Percentiles rank a stretch among this genome's conserved stretches.
Conservation (phyloP, 2,113 vertebrate genomes). For the Cheirogaleus medius region DNA sequence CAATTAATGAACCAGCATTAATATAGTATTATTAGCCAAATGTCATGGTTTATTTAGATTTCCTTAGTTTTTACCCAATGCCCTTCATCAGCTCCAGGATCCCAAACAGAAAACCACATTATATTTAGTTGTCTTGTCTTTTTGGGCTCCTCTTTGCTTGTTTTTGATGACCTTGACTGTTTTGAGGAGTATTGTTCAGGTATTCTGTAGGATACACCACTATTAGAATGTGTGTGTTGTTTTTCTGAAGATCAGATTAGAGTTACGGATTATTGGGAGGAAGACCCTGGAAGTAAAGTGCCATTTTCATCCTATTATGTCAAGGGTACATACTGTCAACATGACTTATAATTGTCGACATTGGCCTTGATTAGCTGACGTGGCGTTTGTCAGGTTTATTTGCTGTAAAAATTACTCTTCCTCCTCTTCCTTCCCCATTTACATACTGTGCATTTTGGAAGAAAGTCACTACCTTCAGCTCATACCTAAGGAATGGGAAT, state of each 20-base stretch:
- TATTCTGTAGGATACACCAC: background rate
- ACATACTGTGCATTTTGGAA: background rate
- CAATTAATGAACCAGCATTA: background rate
- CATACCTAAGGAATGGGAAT: background rate
- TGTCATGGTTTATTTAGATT: background rate
- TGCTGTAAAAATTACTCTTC: background rate
- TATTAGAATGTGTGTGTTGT: background rate
- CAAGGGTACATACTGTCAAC: background rate
- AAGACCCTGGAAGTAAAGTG: background rate
- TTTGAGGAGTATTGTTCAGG: background rate
- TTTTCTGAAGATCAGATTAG: background rate
- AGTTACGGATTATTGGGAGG: background rate
- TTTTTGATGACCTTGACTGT: background rate
- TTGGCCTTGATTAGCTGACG: background rate
- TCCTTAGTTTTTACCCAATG: background rate
- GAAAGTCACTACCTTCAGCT: background rate
- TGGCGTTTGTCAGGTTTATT: background rate
- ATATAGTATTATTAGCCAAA: background rate
- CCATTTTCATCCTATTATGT: background rate
- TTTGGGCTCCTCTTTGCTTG: background rate
- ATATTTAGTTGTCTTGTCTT: background rate
- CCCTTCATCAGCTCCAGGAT: background rate
- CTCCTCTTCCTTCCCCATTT: background rate
- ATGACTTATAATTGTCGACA: background rate
- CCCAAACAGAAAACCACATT: background rate